Conservation (phyloP, 1,140 invertebrate genomes). For the Battus philenor region DNA sequence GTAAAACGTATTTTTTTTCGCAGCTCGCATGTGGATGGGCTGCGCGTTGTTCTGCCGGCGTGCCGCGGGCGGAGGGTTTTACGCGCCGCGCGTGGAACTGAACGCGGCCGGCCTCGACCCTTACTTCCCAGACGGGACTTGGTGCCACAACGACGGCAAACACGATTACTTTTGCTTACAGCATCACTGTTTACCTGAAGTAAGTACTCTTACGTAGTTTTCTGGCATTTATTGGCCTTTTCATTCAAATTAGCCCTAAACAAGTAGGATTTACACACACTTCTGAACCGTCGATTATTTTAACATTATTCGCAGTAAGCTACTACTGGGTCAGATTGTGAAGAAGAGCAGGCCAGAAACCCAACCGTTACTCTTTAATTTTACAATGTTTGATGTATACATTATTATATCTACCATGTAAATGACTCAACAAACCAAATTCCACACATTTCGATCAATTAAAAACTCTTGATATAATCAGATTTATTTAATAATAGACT, state of each 20-base stretch:
- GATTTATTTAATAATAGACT: no score
- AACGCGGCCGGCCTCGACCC: constrained; percentile 83
- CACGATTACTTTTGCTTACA: constrained; percentile 84
- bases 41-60: constrained; percentile 86
- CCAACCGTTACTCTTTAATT: no score
- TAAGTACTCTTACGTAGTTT: constrained; percentile 24
- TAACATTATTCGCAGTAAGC: no score
- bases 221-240: not conserved
- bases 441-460: no score
- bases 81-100: constrained; percentile 84
- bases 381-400: no score
- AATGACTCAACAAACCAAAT: no score
- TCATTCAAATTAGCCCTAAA: not conserved
- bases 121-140: constrained; percentile 88
- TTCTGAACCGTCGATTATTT: no score
- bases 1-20: no score
- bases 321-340: not conserved
- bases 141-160: constrained; percentile 82
- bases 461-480: no score
- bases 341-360: no score
- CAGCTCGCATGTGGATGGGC: constrained; percentile 83
- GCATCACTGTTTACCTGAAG: constrained; percentile 84
- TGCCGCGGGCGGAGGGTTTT: constrained; percentile 80
- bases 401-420: no score
- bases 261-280: not conserved